Evolutionary conservation across 2,888 invertebrate species (phyloP), one percentile per base, ranked within the genome.

Genomic region (Thyatira batis): DNA sequence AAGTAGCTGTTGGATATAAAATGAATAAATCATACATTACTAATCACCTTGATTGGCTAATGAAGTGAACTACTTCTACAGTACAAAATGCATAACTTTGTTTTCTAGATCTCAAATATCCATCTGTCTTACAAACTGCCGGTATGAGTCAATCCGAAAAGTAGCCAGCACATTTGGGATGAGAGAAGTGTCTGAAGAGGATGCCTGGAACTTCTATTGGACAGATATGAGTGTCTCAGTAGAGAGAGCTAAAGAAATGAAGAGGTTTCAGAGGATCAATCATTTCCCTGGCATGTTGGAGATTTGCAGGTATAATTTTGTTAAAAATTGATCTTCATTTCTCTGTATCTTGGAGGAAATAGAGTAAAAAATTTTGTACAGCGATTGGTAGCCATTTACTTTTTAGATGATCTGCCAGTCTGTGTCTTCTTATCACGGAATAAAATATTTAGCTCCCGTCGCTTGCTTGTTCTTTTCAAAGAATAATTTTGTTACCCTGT

Each of bases 231-330:
- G 96, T 64, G 95, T 98, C 20, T 95, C 97, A 9, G 94, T 97
- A 1, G 97, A 98, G 73, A 87, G 96, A 51, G 97, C 96, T 48
- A 97, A 97, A 84, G 97, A 97, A 70, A 97, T 98, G 97, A 97
- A 97, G 84, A 93, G 97, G 60, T 98, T 95, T 84, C 96, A 98
- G 89, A 96, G 97, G 79, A 96, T 98, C 58, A 98, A 98, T 83
- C 98, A 98, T 86, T 98, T 98, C 80, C 98, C 98, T 1, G 97
- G 97, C 52, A 97, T 97, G 97, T 93, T 94, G 67, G 97, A 97
- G 82, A 96, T 97, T 63, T 97, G 97, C 87, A 92, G 92, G 92
- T 89, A 39, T 17, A 17, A 3, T 5, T n/a, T 13, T n/a, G 33
- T 33, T 30, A 3, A 4, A n/a, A 3, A 30, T 30, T 2, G 11